phyloP scores from a whole-genome alignment of 2,888 invertebrate genomes.

The Watsonalla cultraria region DNA sequence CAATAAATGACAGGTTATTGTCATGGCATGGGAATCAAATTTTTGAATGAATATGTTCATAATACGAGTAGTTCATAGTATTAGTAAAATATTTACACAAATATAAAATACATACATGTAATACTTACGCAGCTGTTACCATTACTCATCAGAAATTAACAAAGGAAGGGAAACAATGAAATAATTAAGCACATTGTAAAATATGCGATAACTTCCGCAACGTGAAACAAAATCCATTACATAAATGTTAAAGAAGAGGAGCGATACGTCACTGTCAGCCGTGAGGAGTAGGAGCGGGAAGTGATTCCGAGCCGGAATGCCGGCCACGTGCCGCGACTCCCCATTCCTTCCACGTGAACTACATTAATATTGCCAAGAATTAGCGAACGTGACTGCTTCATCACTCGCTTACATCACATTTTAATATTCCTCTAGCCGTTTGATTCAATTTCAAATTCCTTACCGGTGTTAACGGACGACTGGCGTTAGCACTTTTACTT shows the following conservation, averaged over 20 bases:
- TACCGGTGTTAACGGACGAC: neutral
- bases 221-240: constrained; percentile 74
- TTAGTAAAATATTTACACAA: too few relatives aligned
- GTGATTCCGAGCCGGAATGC: constrained; percentile 73
- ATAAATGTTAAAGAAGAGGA: constrained; percentile 72
- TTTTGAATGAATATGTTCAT: too few relatives aligned
- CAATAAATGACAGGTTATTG: too few relatives aligned
- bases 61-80: too few relatives aligned
- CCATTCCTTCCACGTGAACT: constrained; percentile 52
- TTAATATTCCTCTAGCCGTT: constrained; percentile 2
- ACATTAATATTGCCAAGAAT: constrained; percentile 67
- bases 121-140: too few relatives aligned
- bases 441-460: constrained; percentile 1
- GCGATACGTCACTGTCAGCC: constrained; percentile 73
- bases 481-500: neutral
- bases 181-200: constrained; percentile 47
- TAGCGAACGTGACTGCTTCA: constrained; percentile 53
- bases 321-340: constrained; percentile 65
- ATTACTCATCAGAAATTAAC: too few relatives aligned
- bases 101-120: too few relatives aligned
- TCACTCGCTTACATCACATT: constrained; percentile 17
- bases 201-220: constrained; percentile 63
- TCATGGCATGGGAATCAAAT: too few relatives aligned
- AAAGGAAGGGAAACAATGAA: constrained; percentile 21
- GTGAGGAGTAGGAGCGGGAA: constrained; percentile 59